These are phyloP conservation scores for Cardiocondyla obscurior DNA, from an alignment of 1,140 invertebrate genomes.

Conservation along the genomic window DNA sequence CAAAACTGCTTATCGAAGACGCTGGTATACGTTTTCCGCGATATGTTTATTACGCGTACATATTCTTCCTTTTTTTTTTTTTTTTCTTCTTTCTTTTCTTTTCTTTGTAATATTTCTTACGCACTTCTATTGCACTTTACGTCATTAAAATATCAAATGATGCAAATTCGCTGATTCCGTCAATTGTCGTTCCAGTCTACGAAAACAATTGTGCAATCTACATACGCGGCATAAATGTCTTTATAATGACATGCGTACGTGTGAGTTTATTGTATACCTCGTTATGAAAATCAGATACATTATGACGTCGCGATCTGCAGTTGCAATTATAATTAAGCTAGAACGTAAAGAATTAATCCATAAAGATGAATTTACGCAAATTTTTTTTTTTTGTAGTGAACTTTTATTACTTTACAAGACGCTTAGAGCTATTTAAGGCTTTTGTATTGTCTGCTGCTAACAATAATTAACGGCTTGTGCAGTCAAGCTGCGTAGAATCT, in stretches of 20 bases:
- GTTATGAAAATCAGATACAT: neutral
- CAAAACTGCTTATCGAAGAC: slow-evolving; percentile 16
- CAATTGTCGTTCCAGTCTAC: neutral
- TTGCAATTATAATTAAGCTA: neutral
- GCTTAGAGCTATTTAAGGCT: neutral
- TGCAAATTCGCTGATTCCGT: neutral
- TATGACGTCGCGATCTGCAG: neutral
- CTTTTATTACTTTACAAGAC: neutral
- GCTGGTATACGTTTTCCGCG: neutral
- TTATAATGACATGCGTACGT: neutral
- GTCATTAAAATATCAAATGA: slow-evolving; percentile 18
- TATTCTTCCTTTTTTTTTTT: neutral
- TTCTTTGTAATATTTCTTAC: slow-evolving; percentile 14
- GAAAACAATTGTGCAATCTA: neutral
- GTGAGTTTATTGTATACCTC: neutral
- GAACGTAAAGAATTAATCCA: neutral
- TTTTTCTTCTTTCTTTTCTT: neutral
- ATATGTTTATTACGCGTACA: slow-evolving; percentile 6
- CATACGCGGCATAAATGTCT: neutral
- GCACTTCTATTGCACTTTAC: neutral
- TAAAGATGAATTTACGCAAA: neutral
- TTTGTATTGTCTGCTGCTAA: neutral
- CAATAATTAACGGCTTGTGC: neutral
- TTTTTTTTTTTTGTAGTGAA: neutral
- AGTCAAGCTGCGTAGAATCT: neutral